Percentiles rank a stretch among this genome's conserved stretches.
Evolutionary conservation across 2,888 invertebrate species (phyloP).

Genomic region (Apotomis turbidana): DNA sequence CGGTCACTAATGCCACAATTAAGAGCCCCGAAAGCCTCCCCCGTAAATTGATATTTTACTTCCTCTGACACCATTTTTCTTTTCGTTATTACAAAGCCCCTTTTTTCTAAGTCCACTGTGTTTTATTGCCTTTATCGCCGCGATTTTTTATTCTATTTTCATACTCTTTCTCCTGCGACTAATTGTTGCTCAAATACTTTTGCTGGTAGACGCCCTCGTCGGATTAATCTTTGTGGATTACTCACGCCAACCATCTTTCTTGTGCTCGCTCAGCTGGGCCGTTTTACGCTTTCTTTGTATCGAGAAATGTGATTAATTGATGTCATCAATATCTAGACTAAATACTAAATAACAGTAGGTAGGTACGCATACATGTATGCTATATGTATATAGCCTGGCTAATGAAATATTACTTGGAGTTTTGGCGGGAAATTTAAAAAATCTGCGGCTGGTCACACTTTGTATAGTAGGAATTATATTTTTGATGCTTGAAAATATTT

Average conservation of each 20-base stretch:
- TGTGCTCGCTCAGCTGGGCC: constrained; percentile 1
- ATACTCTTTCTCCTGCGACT: constrained; percentile 26
- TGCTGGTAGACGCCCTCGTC: constrained; percentile 19
- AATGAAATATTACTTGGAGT: too few relatives aligned
- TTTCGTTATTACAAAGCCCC: constrained; percentile 50
- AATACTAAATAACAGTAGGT: background rate
- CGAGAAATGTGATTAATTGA: background rate
- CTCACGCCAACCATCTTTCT: constrained; percentile 14
- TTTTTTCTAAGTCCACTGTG: constrained; percentile 38
- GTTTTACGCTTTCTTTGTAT: constrained; percentile 8
- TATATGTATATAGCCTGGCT: too few relatives aligned
- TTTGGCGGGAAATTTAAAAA: too few relatives aligned
- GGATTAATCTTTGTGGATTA: constrained; percentile 38
- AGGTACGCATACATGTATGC: background rate
- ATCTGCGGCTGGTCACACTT: too few relatives aligned
- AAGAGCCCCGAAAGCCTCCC: constrained; percentile 44
- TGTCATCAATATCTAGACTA: background rate
- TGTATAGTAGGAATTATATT: too few relatives aligned
- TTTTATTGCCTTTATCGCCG: constrained; percentile 53
- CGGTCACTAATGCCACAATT: constrained; percentile 47
- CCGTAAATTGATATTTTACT: constrained; percentile 58
- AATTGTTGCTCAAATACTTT: constrained; percentile 36
- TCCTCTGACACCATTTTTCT: constrained; percentile 54
- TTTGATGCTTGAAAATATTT: too few relatives aligned
- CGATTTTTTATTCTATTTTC: constrained; percentile 42